phyloP scores from a whole-genome alignment of 2,113 vertebrate species.

The Scalopus aquaticus region DNA sequence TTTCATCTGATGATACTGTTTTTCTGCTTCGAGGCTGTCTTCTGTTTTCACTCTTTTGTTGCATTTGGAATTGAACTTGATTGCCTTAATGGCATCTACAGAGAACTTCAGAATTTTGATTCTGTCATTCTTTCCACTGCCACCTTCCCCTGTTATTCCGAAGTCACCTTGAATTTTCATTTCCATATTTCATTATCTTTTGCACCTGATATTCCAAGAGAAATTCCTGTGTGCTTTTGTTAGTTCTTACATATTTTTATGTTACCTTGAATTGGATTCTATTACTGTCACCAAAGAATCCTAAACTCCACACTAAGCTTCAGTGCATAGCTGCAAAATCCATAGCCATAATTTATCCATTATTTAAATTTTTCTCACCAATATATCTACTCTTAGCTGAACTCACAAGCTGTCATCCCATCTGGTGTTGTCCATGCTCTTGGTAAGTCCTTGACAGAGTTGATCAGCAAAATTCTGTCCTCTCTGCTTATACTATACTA shows the following conservation, averaged over 20 bases:
- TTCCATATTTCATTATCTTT: neutral
- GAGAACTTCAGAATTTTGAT: neutral
- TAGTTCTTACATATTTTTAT: neutral
- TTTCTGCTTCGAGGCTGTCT: neutral
- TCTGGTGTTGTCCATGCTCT: rapidly evolving
- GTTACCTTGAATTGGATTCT: neutral
- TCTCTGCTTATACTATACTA: neutral
- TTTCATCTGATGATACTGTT: neutral
- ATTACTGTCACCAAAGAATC: neutral
- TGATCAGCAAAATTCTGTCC: neutral
- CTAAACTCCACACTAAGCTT: neutral
- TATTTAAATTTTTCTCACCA: neutral
- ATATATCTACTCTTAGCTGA: neutral
- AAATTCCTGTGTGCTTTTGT: neutral
- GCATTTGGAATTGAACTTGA: neutral
- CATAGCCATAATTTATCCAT: neutral
- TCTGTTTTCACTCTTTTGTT: neutral
- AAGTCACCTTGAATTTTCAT: neutral
- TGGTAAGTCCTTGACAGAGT: neutral
- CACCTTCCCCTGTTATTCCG: neutral
- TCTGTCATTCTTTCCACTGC: neutral
- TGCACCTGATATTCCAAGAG: neutral
- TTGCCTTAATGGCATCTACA: neutral
- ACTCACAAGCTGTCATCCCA: neutral
- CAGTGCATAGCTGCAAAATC: neutral